Evolutionary conservation across 2,888 invertebrate species (phyloP), one percentile per base, ranked within the genome.

Genomic region (Meliscaeva auricollis): DNA sequence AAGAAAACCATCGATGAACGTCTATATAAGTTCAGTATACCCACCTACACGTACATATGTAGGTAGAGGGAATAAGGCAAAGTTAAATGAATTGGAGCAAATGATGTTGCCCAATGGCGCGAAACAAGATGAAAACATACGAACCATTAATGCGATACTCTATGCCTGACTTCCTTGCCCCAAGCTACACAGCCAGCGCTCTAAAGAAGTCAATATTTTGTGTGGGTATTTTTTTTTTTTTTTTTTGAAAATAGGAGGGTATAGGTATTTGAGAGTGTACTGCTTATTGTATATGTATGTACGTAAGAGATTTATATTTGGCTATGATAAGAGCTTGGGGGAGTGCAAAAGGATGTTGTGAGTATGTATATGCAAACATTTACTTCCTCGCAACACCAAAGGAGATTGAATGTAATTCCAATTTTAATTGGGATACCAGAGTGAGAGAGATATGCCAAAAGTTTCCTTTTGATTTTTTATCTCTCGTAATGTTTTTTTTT

Each of bases 51-150:
- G 22, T n/a, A n/a, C n/a, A n/a, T 48, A 44, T 64, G 35, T 66
- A 56, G 13, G 32, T 17, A 15, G 44, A 17, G 26, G n/a, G 30
- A 32, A 62, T 22, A 64, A 22, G 56, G 56, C 56, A 64, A 56
- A 66, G 75, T 84, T 75, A 77, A 85, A 85, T 85, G 80, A 81
- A 85, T 80, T 85, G 85, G 58, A 85, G 76, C 81, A 81, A 85
- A 85, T 73, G 81, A 81, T 85, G 76, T 73, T 85, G 76, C 73
- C 85, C 85, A 85, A 85, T 81, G 85, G 85, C 85, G 85, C 73
- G 81, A 81, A 85, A 85, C 68, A 76, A 85, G 85, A 85, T 85
- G 85, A 85, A 81, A 85, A 85, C 85, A 81, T 81, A 69, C 77
- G 80, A 81, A 76, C 76, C 76, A 76, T 85, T 85, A 73, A 85